These are phyloP conservation scores for Drosophila formosana DNA, from an alignment of 2,888 invertebrate genomes.

Conservation along the genomic window DNA sequence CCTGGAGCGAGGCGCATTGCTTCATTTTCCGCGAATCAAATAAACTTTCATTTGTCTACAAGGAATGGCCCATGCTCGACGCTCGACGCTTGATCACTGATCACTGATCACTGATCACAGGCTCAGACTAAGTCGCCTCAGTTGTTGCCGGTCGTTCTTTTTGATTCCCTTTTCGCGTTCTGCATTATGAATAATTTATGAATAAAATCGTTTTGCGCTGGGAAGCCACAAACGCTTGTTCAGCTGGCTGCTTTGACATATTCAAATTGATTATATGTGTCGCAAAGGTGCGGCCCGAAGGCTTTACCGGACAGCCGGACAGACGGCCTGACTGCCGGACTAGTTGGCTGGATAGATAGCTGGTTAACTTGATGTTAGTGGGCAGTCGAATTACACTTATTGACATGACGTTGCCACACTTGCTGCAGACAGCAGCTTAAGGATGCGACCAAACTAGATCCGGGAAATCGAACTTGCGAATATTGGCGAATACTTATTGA, in stretches of 20 bases:
- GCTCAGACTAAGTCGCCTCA: not conserved
- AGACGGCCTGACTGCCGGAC: not conserved
- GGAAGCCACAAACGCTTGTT: constrained; percentile 16
- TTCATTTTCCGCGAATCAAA: constrained; percentile 8
- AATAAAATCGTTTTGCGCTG: constrained; percentile 43
- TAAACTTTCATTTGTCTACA: constrained; percentile 19
- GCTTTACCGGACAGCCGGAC: not conserved
- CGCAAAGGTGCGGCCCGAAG: constrained; percentile 27
- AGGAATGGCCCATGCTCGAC: constrained; percentile 6
- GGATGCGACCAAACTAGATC: not conserved
- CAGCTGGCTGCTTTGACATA: constrained; percentile 45
- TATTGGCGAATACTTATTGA: not conserved
- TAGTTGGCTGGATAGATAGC: not conserved
- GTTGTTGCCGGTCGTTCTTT: constrained; percentile 22
- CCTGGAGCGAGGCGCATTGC: constrained; percentile 1
- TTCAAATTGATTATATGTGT: constrained; percentile 54
- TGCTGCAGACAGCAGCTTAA: not conserved
- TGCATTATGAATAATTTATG: constrained; percentile 66
- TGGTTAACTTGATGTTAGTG: constrained; percentile 22
- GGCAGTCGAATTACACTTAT: constrained; percentile 17
- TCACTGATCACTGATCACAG: constrained; percentile 16
- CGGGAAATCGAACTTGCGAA: not conserved
- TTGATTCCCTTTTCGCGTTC: constrained; percentile 16
- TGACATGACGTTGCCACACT: constrained; percentile 24
- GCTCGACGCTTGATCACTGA: not conserved